Evolutionary conservation across 2,113 vertebrate species (phyloP).

Genomic region (Lagopus muta): DNA sequence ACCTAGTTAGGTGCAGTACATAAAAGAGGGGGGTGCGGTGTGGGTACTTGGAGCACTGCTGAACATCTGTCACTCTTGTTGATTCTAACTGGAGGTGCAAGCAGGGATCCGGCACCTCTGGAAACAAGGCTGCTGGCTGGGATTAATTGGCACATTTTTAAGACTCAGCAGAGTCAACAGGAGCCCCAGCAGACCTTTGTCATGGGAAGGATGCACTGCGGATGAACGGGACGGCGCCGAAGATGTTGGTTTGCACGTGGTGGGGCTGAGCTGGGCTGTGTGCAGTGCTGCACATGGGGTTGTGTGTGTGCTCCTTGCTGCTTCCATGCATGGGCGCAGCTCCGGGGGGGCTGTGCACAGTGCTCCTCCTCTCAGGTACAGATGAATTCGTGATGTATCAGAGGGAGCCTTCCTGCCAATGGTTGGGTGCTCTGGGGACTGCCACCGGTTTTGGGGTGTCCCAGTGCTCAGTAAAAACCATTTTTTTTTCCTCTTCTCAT

Average conservation of each 20-base stretch:
- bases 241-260: rapidly evolving
- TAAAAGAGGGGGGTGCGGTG: background rate
- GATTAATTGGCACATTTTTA: background rate
- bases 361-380: background rate
- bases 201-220: rapidly evolving
- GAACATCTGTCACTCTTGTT: background rate
- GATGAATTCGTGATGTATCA: rapidly evolving
- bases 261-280: background rate
- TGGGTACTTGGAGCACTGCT: background rate
- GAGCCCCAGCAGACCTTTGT: background rate
- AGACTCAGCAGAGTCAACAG: background rate
- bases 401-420: background rate
- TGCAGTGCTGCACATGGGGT: rapidly evolving
- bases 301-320: rapidly evolving
- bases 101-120: background rate
- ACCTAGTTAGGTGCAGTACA: constrained; percentile 41
- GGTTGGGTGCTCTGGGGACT: background rate
- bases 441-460: background rate
- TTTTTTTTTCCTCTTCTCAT: background rate
- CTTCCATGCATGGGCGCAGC: rapidly evolving
- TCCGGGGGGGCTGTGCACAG: rapidly evolving
- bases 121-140: background rate
- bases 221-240: background rate
- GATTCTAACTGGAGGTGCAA: background rate
- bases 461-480: background rate